Conservation (phyloP, 2,888 invertebrate species). For the Leptopterna dolabrata region DNA sequence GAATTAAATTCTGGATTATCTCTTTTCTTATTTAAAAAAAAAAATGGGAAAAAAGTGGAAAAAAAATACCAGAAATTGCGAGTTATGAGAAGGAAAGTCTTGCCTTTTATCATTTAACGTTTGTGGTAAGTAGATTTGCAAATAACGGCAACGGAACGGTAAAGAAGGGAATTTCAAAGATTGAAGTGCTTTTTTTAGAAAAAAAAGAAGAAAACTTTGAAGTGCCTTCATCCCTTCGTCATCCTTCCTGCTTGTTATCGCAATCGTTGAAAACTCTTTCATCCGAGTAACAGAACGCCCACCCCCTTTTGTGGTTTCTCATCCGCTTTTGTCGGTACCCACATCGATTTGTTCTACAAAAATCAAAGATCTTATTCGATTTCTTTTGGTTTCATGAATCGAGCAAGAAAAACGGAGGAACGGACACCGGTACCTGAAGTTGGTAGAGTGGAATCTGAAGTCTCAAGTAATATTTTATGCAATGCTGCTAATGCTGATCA, state of each 20-base stretch:
- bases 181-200: conserved; percentile 15
- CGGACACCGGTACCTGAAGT: too few species aligned
- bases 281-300: not conserved
- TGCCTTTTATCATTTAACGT: conserved; percentile 27
- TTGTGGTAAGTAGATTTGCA: conserved; percentile 36
- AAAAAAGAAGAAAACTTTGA: not conserved
- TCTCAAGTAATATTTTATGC: too few species aligned
- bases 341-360: too few species aligned
- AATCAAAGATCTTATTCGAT: too few species aligned
- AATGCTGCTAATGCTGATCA: too few species aligned
- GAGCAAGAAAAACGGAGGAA: too few species aligned
- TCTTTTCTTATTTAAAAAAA: not conserved
- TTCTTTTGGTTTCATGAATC: too few species aligned
- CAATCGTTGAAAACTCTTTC: not conserved
- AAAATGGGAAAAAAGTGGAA: not conserved
- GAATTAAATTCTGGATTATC: not conserved
- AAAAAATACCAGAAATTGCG: not conserved
- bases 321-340: too few species aligned
- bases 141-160: not conserved
- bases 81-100: not conserved
- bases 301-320: too few species aligned
- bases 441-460: too few species aligned
- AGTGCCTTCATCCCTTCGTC: not conserved
- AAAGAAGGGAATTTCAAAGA: not conserved
- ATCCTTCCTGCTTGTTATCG: not conserved